Conservation (phyloP, 37 sponge, comb jelly and placozoan genomes). For the Lycopodina hypogea region DNA sequence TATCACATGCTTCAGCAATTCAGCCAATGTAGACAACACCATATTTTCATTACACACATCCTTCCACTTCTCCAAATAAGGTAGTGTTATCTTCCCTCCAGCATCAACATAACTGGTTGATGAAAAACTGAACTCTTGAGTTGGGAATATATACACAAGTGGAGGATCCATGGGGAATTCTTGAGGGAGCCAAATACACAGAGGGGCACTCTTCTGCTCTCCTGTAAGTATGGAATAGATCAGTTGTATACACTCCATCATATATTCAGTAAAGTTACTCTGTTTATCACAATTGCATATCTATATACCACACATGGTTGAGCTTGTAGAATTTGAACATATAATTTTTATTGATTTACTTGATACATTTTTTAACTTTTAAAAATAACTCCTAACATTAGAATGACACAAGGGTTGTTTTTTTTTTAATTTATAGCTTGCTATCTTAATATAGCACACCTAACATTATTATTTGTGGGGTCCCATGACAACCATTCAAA, state of each 20-base stretch:
- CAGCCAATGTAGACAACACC: no score
- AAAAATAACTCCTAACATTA: no score
- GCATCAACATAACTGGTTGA: slow-evolving; percentile 3
- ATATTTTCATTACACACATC: slow-evolving; percentile 8
- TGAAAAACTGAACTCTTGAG: slow-evolving; percentile 6
- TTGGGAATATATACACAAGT: slow-evolving; percentile 16
- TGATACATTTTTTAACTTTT: neutral
- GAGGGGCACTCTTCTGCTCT: slow-evolving; percentile 7
- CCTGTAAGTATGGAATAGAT: neutral
- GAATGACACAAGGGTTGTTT: no score
- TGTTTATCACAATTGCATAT: no score
- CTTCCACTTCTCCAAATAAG: slow-evolving; percentile 15
- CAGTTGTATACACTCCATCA: no score
- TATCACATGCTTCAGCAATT: no score
- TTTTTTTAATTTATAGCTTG: no score
- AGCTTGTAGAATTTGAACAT: neutral
- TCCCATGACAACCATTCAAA: no score
- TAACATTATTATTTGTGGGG: no score
- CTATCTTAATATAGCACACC: no score
- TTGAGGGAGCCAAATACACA: slow-evolving; percentile 12
- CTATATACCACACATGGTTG: neutral
- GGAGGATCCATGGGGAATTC: slow-evolving; percentile 19
- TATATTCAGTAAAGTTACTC: no score
- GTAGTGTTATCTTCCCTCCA: neutral
- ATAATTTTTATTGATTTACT: neutral